A percentile compares a stretch with the other conserved stretches of the same genome.
These are phyloP conservation scores for Micoletzkya japonica DNA, from an alignment of 2,888 invertebrate species.

Conservation along the genomic window DNA sequence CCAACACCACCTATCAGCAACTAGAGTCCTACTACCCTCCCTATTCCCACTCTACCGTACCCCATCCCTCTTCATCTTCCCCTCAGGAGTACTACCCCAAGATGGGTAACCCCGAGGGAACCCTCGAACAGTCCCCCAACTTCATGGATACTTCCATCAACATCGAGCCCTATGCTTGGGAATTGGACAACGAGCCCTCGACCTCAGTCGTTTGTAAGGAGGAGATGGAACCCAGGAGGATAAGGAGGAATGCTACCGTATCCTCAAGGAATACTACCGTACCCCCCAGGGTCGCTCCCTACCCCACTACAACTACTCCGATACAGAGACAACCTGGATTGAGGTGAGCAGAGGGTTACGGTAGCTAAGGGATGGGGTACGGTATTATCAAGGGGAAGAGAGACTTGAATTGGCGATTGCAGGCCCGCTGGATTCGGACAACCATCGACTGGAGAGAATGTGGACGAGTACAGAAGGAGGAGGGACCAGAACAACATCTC, in stretches of 20 bases:
- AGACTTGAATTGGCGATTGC: not conserved
- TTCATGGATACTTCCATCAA: conserved; percentile 20
- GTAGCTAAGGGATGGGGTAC: too few relatives aligned
- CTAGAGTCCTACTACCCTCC: too few relatives aligned
- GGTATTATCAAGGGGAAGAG: too few relatives aligned
- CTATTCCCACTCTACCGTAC: too few relatives aligned
- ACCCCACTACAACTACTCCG: not conserved
- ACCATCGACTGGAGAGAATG: conserved; percentile 11
- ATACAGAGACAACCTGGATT: not conserved
- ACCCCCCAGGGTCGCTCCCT: not conserved
- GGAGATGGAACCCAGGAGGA: too few relatives aligned
- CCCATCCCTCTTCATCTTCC: not conserved
- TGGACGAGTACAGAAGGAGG: conserved; percentile 18
- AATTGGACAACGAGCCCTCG: conserved; percentile 17
- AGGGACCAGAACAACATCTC: conserved; percentile 27
- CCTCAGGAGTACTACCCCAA: not conserved
- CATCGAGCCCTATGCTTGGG: conserved; percentile 4
- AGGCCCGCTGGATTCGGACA: conserved; percentile 23
- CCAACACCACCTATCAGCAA: too few relatives aligned
- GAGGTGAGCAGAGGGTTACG: too few relatives aligned
- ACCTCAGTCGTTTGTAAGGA: conserved; percentile 8
- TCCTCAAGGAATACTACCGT: not conserved
- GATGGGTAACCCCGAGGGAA: conserved; percentile 4
- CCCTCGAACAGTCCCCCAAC: conserved; percentile 16
- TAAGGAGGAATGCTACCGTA: not conserved